These are phyloP conservation scores for Setophaga coronata DNA, from an alignment of 2,113 vertebrate genomes.

Conservation along the genomic window DNA sequence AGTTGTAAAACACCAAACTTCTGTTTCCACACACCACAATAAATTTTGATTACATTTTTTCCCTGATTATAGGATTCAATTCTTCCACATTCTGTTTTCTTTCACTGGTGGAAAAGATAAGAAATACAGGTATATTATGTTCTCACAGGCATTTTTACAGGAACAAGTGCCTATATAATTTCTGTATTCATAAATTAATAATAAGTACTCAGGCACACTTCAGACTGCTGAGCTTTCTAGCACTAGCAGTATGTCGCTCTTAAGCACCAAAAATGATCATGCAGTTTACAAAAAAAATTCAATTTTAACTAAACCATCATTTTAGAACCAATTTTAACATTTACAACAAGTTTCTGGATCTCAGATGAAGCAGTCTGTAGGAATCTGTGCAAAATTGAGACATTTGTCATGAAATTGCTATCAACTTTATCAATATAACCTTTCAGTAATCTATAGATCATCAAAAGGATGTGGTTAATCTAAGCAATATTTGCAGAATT, in stretches of 20 bases:
- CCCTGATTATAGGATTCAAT: background rate
- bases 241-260: background rate
- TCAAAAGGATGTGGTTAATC: background rate
- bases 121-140: background rate
- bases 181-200: background rate
- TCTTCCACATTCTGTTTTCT: background rate
- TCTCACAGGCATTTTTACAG: background rate
- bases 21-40: background rate
- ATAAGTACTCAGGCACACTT: background rate
- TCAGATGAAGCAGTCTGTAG: background rate
- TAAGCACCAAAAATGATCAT: background rate
- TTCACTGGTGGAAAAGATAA: background rate
- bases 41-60: background rate
- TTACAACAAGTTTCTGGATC: background rate
- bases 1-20: background rate
- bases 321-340: background rate
- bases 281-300: background rate
- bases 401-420: background rate
- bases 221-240: background rate
- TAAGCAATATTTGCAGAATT: background rate
- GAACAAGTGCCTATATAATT: background rate
- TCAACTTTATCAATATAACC: background rate
- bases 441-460: background rate
- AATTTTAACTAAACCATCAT: background rate
- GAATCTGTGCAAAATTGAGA: background rate